Evolutionary conservation across 2,888 invertebrate genomes (phyloP), one percentile per base, ranked within the genome.

Genomic region (Chelonus formosanus): DNA sequence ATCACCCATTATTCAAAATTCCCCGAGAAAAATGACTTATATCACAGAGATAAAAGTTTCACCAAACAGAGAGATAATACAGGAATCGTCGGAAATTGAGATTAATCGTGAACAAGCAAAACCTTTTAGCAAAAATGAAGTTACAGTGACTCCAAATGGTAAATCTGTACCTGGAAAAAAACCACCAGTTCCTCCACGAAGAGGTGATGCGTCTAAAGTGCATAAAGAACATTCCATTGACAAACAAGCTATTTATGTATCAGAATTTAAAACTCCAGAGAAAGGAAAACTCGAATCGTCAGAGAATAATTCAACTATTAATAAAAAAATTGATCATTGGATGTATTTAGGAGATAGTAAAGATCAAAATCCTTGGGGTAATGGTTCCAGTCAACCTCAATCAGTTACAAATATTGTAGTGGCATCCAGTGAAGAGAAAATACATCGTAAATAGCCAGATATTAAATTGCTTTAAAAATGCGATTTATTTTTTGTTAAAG

Each of bases 21-120:
- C 79, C 20, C 79, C 82, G 0, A 84, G 85, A 7, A 84, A 84
- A 44, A 81, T 87, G 75, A 89, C 90, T 35, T 91, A 91, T 76
- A 87, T 92, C 43, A 92, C 91, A 48, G 92, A 92, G 84, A 92
- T 92, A 66, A 90, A 91, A 83, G 91, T 92, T 0, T 84, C 88
- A 0, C 76, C 84, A 3, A 81, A 76, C 47, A 75, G 75, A 6
- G 82, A 78, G 20, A 75, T 78, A 4, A 58, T 69, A 7, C 69
- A 57, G 6, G 71, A 72, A 20, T 5, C 54, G 10, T 63, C 65
- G 5, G 70, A 56, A 1, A 31, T 58, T 10, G 64, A 66, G 20
- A 68, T 50, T 0, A 71, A 71, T 20, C 68, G 58, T 4, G 69
- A 67, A 5, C 73, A 68, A 31, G 48, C 50, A 6, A 75, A 75